Evolutionary conservation across 2,797 vertebrate genomes (phyloP), one percentile per base, ranked within the genome.

Genomic region (Sciurus vulgaris): DNA sequence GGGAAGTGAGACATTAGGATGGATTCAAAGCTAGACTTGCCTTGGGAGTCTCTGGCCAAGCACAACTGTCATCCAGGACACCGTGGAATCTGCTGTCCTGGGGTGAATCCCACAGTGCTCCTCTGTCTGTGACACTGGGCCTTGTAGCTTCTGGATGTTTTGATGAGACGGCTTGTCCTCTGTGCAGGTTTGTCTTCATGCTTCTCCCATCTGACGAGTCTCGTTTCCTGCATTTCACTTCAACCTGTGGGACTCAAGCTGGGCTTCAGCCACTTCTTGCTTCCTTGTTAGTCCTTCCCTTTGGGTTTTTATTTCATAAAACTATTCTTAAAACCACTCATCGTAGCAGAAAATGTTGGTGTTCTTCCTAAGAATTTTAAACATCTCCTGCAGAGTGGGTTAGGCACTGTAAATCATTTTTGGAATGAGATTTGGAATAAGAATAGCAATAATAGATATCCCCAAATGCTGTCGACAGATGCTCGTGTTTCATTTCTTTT

Each of bases 1-100:
- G 30, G 41, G 2, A 30, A 33, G 44, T 67, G 26, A 88, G 63
- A 79, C 38, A 13, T 67, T n/a, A 63, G 47, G 7, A 12, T 47
- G 33, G 41, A 24, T 20, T 30, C 41, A 2, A 18, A 41, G 49
- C 59, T 7, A 44, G 38, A 13, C 10, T 56, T 70, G 41, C 24
- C 47, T 70, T 70, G 33, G 59, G 59, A 70, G 13, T 67, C 54
- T 26, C 56, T 44, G 54, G 54, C 72, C 33, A 5, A 9, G 30
- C 4, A n/a, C 0, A 0, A 38, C 79, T 11, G 0, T 59, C 47
- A 44, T 28, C 41, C 38, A 47, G 0, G 47, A 10, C 22, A 12
- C 35, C 18, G 6, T 20, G 3, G 7, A 3, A 8, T 33, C 81
- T 41, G 28, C 78, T 35, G 12, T 61, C 41, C 3, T 4, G n/a